Evolutionary conservation across 2,888 invertebrate genomes (phyloP).

Genomic region (Drepanosiphum platanoidis): DNA sequence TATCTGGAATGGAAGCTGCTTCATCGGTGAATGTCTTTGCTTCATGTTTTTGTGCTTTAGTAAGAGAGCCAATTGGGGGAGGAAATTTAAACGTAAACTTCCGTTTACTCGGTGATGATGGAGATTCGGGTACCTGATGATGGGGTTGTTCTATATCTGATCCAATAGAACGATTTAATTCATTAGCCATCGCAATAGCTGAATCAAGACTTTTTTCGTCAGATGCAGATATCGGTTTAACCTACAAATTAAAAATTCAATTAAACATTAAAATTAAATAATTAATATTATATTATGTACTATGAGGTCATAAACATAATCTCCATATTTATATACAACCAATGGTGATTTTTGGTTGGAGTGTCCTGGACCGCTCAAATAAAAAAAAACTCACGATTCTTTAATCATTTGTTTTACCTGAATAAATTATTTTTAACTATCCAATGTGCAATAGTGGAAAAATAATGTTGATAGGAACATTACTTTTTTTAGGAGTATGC

Average conservation of each 20-base stretch:
- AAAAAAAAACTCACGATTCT: too few relatives aligned
- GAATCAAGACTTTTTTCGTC: constrained; percentile 91
- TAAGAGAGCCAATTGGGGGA: constrained; percentile 66
- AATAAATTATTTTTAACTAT: too few relatives aligned
- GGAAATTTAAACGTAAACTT: constrained; percentile 85
- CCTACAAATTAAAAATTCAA: constrained; percentile 67
- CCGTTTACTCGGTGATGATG: constrained; percentile 76
- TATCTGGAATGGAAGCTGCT: constrained; percentile 83
- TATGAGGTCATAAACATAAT: background rate
- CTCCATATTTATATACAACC: background rate
- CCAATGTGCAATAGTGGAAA: too few relatives aligned
- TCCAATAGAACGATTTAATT: constrained; percentile 76
- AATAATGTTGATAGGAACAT: too few relatives aligned
- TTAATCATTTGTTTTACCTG: too few relatives aligned
- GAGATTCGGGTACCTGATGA: constrained; percentile 69
- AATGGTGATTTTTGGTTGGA: too few relatives aligned
- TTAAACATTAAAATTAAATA: background rate
- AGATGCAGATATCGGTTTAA: constrained; percentile 93
- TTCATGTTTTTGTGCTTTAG: constrained; percentile 74
- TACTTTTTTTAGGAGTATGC: too few relatives aligned
- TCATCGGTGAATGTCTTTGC: constrained; percentile 91
- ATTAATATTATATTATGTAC: background rate
- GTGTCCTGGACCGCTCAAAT: too few relatives aligned
- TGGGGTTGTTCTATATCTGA: constrained; percentile 61
- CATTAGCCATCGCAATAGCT: constrained; percentile 92